Base-by-base conservation (phyloP, 2,888 invertebrate genomes). In the Flexamia atlantica region DNA sequence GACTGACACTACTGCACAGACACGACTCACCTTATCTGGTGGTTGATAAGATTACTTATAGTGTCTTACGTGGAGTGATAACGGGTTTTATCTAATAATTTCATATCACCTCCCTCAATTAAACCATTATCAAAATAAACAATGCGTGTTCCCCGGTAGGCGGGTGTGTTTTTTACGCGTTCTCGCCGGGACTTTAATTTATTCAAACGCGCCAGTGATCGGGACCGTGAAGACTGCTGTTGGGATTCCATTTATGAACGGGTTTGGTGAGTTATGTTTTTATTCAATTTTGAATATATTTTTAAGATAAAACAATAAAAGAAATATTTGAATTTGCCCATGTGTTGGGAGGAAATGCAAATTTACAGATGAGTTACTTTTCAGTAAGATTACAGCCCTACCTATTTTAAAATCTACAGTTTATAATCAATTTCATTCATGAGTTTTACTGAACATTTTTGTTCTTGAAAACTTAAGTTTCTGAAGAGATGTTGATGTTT, bases 21-120 rank as follows among this genome's bases (percentile, higher is more conserved):
- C 79, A 14, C 64, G 64, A 64, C 79, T 30, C 79, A 79, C 79
- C 79, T 79, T 79, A 79, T 79, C 79, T 36, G 30, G 28, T 42
- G 28, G 50, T 79, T 50, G 79, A 79, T 79, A 79, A 79, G 79
- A 79, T 79, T 79, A 79, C 79, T 79, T 79, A 79, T 79, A 79
- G 64, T 79, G 79, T 79, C 79, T 79, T 79, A 79, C 79, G 79
- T 79, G 79, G 10, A 36, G 79, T 57, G 79, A 79, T 79, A 79
- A 79, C 79, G 79, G 79, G 79, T 79, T 79, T 79, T 79, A 79
- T 79, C 79, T 79, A 79, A 79, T 79, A 79, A 79, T 79, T 79
- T 79, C 79, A 79, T 79, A 79, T 79, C 79, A 79, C 79, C 79
- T 79, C 79, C 53, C 79, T 79, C 79, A 79, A 79, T 79, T 79